Base-by-base conservation (phyloP, 2,888 invertebrate genomes). In the Ormyrus nitidulus region DNA sequence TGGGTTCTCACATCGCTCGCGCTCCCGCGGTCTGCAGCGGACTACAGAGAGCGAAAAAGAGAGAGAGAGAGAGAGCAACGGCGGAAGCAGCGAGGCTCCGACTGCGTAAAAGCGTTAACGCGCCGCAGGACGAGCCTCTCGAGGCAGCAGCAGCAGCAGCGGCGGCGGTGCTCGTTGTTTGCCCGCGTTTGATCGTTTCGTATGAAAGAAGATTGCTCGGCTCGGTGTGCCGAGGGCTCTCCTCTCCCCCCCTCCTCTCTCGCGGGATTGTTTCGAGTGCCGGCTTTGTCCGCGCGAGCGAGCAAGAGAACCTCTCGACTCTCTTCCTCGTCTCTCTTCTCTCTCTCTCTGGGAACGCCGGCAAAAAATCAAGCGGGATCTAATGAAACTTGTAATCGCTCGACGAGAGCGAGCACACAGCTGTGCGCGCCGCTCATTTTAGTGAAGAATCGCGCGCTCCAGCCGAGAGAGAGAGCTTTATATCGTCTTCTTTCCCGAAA, bases 321-420 rank as follows among this genome's bases (percentile, higher is more conserved):
- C 19, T 19, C 19, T 19, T 19, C 19, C 19, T 19, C 19, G 19
- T 19, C 19, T 19, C 19, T 19, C 19, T n/a, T 19, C 19, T 19
- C 19, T 19, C 19, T 19, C 19, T 19, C 19, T 19, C 19, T 34
- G 71, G 46, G 64, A 64, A 71, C 8, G 65, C 49, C 9, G n/a
- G 64, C 51, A 66, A 59, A 79, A 72, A 72, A 61, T 53, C n/a
- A 44, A 44, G 54, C 44, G 62, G 54, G 62, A 54, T 53, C 62
- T 72, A 70, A 70, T 72, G 72, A 72, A 62, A 62, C 44, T 62
- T 8, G 54, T 62, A 53, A 72, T 53, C 61, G 53, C 68, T 44
- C 6, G 11, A 10, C 51, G 10, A 19, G 10, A 19, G 19, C 19
- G 19, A 19, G 19, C 19, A 19, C 1, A 2, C 19, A 19, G 19